A percentile compares a stretch with the other conserved stretches of the same genome.
These are phyloP conservation scores for Bucco capensis DNA, from an alignment of 2,113 vertebrate genomes.

Conservation along the genomic window DNA sequence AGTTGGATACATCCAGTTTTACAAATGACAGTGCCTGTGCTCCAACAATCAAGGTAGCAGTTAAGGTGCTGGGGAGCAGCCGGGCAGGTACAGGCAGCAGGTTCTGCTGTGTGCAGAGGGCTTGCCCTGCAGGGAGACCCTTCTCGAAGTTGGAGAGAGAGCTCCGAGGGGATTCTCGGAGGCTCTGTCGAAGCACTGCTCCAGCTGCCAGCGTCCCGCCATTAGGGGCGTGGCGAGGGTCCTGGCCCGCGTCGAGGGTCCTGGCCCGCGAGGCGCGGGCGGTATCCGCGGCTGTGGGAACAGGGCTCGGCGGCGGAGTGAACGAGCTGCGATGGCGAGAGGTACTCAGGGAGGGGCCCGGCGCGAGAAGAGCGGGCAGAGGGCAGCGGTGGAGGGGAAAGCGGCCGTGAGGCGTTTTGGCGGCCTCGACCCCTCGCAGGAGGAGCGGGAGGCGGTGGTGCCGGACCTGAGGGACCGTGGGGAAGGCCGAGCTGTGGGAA, in stretches of 20 bases:
- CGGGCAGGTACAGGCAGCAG: accelerated
- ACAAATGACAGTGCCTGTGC: accelerated
- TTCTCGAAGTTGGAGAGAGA: no score
- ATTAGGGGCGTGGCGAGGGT: not conserved
- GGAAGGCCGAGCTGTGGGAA: not conserved
- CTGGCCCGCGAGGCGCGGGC: not conserved
- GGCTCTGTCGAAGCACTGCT: not conserved
- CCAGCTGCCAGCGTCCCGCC: not conserved
- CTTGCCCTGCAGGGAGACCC: not conserved
- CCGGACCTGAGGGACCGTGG: not conserved
- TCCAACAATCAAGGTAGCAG: no score
- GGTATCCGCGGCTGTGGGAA: not conserved
- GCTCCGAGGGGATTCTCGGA: no score
- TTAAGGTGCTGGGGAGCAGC: not conserved
- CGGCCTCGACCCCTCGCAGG: not conserved
- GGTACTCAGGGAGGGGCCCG: not conserved
- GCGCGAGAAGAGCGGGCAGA: no score
- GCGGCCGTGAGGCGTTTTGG: not conserved
- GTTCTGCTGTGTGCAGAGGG: not conserved
- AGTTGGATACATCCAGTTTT: accelerated
- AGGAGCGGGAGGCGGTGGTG: not conserved
- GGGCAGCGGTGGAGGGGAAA: no score
- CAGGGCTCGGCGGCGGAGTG: no score
- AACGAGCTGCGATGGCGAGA: not conserved
- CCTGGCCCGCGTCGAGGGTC: not conserved